Base-by-base conservation (phyloP, 2,888 invertebrate genomes). In the Drosophila prolongata region DNA sequence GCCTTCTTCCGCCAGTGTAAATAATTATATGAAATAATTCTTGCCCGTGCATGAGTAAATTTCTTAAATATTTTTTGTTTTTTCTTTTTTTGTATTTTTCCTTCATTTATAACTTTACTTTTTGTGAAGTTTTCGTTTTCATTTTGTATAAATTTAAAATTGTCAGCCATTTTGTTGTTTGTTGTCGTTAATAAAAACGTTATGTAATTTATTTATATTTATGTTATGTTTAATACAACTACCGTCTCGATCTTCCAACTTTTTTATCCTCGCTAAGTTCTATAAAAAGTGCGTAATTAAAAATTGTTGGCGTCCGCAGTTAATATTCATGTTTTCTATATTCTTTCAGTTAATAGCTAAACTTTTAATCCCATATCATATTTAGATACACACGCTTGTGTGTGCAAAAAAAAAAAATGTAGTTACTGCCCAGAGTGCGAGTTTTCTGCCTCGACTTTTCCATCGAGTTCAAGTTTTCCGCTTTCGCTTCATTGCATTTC, bases 1-100 rank as follows among this genome's bases (percentile, higher is more conserved):
- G 53, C 50, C 35, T n/a, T 44, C 55, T 16, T 40, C 56, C 54
- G 42, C 62, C 55, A 47, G 54, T 65, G 47, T 75, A 78, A 76
- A 77, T 76, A 87, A 83, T 68, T 73, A 66, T 76, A 77, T 79
- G 71, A 74, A 88, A 80, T 87, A 77, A 78, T 76, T 67, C 38
- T 80, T 80, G 76, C 79, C 76, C 71, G 84, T 88, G 89, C 89
- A 79, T 80, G 77, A 79, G 79, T 88, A 88, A 84, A 79, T 83
- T 81, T 81, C 89, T 79, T 76, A 78, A 79, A 76, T 81, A 75
- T 65, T 47, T 58, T 65, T 50, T 57, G 27, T 11, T 30, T 19
- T 13, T 44, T 43, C 49, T 50, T 34, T 67, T 44, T 42, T 37
- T 56, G 8, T 14, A 43, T 42, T 56, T 64, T 55, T 53, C 13